Evolutionary conservation across 2,888 invertebrate species (phyloP).

Genomic region (Chrysotoxum bicinctum): DNA sequence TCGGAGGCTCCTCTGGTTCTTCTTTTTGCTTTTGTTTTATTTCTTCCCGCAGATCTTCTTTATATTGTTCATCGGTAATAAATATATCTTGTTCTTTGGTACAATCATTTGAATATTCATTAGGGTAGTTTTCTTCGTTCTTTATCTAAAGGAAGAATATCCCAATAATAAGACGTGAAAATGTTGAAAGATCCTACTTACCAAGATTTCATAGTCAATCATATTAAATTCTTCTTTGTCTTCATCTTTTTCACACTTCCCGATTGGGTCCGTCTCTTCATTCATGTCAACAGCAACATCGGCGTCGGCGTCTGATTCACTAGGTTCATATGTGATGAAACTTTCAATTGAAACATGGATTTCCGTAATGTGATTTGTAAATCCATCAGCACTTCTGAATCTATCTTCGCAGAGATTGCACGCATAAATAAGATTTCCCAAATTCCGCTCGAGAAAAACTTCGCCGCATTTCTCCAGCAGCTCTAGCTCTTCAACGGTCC

Average conservation of each 20-base stretch:
- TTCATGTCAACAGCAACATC: background rate
- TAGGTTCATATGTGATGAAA: constrained; percentile 36
- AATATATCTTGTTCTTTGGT: background rate
- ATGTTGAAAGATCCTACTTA: background rate
- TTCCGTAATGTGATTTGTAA: constrained; percentile 60
- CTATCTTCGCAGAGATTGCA: constrained; percentile 60
- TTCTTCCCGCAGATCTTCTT: background rate
- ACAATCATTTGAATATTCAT: constrained; percentile 7
- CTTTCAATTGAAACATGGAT: constrained; percentile 59
- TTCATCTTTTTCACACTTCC: background rate
- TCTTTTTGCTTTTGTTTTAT: background rate
- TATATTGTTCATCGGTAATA: background rate
- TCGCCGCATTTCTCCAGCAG: constrained; percentile 67
- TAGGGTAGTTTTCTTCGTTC: background rate
- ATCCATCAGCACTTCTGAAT: constrained; percentile 42
- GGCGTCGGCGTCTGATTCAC: constrained; percentile 16
- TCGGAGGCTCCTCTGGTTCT: background rate
- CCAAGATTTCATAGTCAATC: background rate
- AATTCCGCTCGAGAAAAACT: constrained; percentile 60
- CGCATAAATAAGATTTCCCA: constrained; percentile 50
- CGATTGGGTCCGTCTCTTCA: background rate
- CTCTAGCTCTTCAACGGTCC: background rate
- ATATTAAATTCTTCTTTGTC: background rate
- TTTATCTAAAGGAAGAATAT: background rate
- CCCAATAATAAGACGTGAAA: background rate